Evolutionary conservation across 2,888 invertebrate genomes (phyloP).

Genomic region (Drosophila cyrtoloma): DNA sequence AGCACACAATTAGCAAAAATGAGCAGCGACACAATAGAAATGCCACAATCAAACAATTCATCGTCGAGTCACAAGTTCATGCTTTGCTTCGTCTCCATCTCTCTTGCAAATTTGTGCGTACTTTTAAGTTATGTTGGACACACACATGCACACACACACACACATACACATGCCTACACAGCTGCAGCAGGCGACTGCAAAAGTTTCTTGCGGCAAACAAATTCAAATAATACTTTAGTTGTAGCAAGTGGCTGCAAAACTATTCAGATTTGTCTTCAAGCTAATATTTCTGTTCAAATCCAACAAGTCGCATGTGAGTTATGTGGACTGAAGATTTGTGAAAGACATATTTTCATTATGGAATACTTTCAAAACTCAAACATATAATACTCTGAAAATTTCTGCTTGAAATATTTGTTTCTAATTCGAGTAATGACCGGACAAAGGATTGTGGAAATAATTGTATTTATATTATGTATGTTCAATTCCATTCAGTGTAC

Average conservation of each 20-base stretch:
- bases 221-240: conserved; percentile 54
- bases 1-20: conserved; percentile 77
- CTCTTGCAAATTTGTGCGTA: conserved; percentile 1
- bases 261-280: conserved; percentile 71
- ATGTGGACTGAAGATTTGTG: conserved; percentile 16
- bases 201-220: conserved; percentile 54
- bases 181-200: conserved; percentile 20
- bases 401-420: neutral
- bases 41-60: conserved; percentile 70
- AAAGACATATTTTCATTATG: neutral
- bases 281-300: conserved; percentile 55
- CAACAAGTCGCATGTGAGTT: conserved; percentile 30
- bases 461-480: neutral
- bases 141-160: neutral
- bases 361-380: neutral
- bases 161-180: conserved; percentile 1
- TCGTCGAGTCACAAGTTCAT: conserved; percentile 54
- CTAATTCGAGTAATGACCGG: neutral
- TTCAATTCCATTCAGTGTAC: too few relatives aligned
- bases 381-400: neutral
- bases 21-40: conserved; percentile 58
- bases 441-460: neutral
- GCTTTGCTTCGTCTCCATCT: conserved; percentile 12
- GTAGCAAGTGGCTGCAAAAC: conserved; percentile 58
- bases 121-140: conserved; percentile 8